phyloP scores from a whole-genome alignment of 2,888 invertebrate genomes.

The Adineta ricciae region DNA sequence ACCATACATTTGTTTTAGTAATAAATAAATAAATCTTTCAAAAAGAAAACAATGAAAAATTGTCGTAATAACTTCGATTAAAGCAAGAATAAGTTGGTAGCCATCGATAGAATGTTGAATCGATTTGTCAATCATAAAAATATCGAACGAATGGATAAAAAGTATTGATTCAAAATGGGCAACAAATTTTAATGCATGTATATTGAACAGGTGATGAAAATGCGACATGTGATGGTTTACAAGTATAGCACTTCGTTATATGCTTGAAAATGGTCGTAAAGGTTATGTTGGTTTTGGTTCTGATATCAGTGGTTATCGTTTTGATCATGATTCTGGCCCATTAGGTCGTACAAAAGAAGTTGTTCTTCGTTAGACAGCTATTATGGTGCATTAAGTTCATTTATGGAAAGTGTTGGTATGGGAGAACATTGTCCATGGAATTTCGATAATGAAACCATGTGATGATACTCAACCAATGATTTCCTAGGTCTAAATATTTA shows the following conservation, averaged over 20 bases:
- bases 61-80: no score
- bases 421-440: constrained; percentile 29
- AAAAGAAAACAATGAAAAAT: no score
- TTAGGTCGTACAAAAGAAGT: constrained; percentile 28
- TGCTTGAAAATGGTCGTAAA: constrained; percentile 26
- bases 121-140: no score
- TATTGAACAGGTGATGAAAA: constrained; percentile 26
- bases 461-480: no score
- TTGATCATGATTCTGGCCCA: neutral
- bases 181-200: constrained; percentile 21
- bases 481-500: no score
- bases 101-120: no score
- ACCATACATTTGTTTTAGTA: no score
- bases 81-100: no score
- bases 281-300: constrained; percentile 26
- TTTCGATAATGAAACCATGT: constrained; percentile 18
- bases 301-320: constrained; percentile 25
- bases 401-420: constrained; percentile 31
- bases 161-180: constrained; percentile 29
- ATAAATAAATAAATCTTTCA: no score
- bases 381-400: constrained; percentile 28
- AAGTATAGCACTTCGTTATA: constrained; percentile 23
- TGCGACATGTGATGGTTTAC: constrained; percentile 22
- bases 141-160: no score
- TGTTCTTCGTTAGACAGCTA: constrained; percentile 21